Evolutionary conservation across 1,140 invertebrate species (phyloP).

Genomic region (Brachionus asplanchnoidis): DNA sequence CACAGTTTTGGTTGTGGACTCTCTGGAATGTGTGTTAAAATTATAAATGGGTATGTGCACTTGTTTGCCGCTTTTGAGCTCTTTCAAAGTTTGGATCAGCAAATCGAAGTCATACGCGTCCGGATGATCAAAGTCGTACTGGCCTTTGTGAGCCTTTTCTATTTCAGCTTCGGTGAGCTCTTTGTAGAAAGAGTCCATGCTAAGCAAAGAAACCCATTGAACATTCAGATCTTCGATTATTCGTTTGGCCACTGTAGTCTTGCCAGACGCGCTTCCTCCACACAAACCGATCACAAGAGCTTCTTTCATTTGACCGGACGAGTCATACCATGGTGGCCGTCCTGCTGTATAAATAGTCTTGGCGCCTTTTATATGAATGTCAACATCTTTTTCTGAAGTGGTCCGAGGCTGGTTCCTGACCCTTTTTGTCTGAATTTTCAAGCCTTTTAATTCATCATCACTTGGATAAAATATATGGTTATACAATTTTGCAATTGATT

Average conservation of each 20-base stretch:
- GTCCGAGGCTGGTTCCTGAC: background rate
- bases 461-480: background rate
- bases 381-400: constrained; percentile 38
- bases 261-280: constrained; percentile 95
- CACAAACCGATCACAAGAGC: constrained; percentile 97
- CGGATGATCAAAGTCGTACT: constrained; percentile 99
- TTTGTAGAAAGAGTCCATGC: constrained; percentile 60
- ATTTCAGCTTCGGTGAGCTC: constrained; percentile 85
- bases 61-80: constrained; percentile 84
- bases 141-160: constrained; percentile 73
- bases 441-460: background rate
- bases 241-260: constrained; percentile 93
- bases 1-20: constrained; percentile 81
- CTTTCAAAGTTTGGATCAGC: constrained; percentile 72
- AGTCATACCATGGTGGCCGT: constrained; percentile 91
- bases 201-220: too few relatives aligned
- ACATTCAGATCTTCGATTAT: constrained; percentile 71
- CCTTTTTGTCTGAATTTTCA: background rate
- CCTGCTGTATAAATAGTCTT: constrained; percentile 83
- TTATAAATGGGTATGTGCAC: constrained; percentile 75
- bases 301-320: constrained; percentile 77
- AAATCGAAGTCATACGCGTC: constrained; percentile 98
- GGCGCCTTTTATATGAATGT: background rate
- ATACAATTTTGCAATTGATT: background rate
- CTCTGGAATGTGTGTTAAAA: constrained; percentile 88